Base-by-base conservation (phyloP, 1,140 invertebrate species). In the Zelostemma sp. region DNA sequence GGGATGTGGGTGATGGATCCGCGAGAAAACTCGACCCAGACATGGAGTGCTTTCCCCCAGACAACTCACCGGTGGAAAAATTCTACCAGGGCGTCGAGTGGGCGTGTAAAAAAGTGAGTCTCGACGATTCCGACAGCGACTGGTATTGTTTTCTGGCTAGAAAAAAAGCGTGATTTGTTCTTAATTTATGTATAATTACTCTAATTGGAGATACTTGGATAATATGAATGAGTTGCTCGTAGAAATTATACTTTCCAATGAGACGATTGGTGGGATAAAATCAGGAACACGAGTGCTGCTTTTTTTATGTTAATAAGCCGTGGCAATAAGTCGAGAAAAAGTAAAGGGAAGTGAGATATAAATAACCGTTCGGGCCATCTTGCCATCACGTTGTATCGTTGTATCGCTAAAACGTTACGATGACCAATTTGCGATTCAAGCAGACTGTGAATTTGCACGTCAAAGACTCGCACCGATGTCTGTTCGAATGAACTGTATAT, bases 71-170 rank as follows among this genome's bases (percentile, higher is more conserved):
- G 31, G 77, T 76, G 76, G 80, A 68, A 17, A 78, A 75, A 49
- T 81, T 80, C 51, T 64, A 70, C n/a, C 71, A 74, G 1, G 75
- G 76, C 67, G 66, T 74, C 69, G 82, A 79, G 66, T 79, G 78
- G 80, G 73, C 76, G 73, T 74, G 76, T 56, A 77, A 80, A 66
- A 81, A 81, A 73, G 79, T 82, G 59, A 78, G 77, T 79, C 46
- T 57, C 51, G 46, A 70, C 41, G 45, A 62, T 15, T 45, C 43
- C 25, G 49, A 31, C 45, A 41, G 49, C 48, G 25, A 28, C 3
- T 8, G 25, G 25, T 28, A 28, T 8, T 28, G 3, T 28, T 8
- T 4, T 28, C 25, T 28, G 3, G 25, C 3, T 28, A 28, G 8
- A 28, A 28, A 28, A 3, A 28, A 28, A 28, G 25, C 8, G 25